Base-by-base conservation (phyloP, 1,140 invertebrate species). In the Branchinecta lindahli region DNA sequence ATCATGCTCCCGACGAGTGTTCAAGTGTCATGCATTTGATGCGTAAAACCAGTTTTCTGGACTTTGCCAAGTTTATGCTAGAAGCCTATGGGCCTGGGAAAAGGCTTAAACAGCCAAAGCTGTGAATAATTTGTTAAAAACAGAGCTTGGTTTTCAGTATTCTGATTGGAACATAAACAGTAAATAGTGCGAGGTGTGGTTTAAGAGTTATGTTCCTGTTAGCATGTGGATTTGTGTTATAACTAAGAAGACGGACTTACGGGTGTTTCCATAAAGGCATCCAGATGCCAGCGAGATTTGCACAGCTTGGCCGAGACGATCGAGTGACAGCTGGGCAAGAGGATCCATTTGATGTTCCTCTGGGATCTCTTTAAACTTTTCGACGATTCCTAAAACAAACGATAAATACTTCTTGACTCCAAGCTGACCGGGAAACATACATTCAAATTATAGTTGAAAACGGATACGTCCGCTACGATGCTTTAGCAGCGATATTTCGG, bases 241-340 rank as follows among this genome's bases (percentile, higher is more conserved):
- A 61, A 61, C 12, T 61, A 61, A 61, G 18, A 15, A 15, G 12
- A 61, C 33, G 52, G 12, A 76, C 77, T 74, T 77, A 82, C 81
- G 80, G 77, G 81, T 85, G 77, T 89, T 90, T 47, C 88, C 88
- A 76, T 88, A 88, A 72, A 89, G 84, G 77, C 86, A 88, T 70
- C 87, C 87, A 10, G 85, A 84, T 66, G 84, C 83, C 66, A 89
- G 78, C 0, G 86, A 85, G 12, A 89, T 84, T 77, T 90, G 89
- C 1, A 88, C 81, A 10, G 87, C 84, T 78, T 92, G 89, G 0
- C 87, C 87, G 46, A 89, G 82, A 75, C 88, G 81, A 75, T 90
- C 87, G 71, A 91, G 76, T 6, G 80, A 76, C 44, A 81, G 70
- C 44, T 75, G 72, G 46, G 73, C 45, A 44, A 70, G 47, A 15